Base-by-base conservation (phyloP, 1,140 invertebrate species). In the Pseudomyrmex sp. region DNA sequence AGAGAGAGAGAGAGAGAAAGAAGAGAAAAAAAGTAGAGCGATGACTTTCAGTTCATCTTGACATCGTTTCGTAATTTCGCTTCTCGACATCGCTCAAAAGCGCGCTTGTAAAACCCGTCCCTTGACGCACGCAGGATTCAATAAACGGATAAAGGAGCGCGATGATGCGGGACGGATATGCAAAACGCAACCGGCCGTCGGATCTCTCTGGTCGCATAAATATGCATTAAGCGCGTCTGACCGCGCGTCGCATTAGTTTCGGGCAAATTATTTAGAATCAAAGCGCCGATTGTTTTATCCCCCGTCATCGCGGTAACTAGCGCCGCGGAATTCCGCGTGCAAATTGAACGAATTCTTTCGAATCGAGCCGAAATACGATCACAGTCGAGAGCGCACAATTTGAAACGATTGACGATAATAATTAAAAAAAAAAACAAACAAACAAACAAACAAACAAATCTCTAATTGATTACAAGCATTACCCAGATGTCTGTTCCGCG, bases 21-120 rank as follows among this genome's bases (percentile, higher is more conserved):
- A 20, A 5, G 15, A 10, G 12, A 46, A 59, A 26, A 50, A 35
- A 76, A 12, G n/a, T 66, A 20, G 20, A 59, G 18, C 61, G 20
- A 15, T n/a, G 35, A 26, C 35, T 61, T 50, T n/a, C 61, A 52
- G 68, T 79, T 59, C 44, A 50, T 50, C 44, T 74, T 66, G 59
- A 62, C 26, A 12, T 80, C 63, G n/a, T 84, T 84, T 80, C 56
- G 58, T 62, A 84, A 83, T 82, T 82, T 70, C 26, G 70, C 26
- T 20, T 54, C 70, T 82, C 59, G 58, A 70, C 26, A 46, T 85
- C 62, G 54, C 52, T 85, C 68, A 54, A 86, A 62, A 5, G 66
- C 20, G 18, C 59, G 35, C 35, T 35, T 35, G 54, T 70, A 59
- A 70, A 35, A 23, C 44, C 44, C 66, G 76, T 10, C 44, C 44